phyloP scores from a whole-genome alignment of 2,113 vertebrate genomes.

The Macroglossus sobrinus region DNA sequence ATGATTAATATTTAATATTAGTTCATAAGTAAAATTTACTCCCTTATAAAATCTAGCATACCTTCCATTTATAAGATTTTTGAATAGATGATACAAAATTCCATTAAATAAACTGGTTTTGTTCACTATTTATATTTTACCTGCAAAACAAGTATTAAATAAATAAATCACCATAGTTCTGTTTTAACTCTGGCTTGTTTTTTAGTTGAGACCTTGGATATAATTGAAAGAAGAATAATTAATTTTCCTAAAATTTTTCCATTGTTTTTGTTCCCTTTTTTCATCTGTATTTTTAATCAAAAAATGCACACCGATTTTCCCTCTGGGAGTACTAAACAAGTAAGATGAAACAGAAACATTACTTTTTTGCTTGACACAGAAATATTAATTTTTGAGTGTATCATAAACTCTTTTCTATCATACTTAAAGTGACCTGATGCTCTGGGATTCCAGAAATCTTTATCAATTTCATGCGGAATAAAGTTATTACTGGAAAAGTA shows the following conservation, averaged over 20 bases:
- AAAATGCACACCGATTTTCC: background rate
- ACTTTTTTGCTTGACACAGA: background rate
- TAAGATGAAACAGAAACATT: background rate
- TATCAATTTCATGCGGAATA: background rate
- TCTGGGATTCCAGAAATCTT: background rate
- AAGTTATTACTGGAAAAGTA: constrained; percentile 5
- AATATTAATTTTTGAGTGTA: background rate
- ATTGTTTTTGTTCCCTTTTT: background rate
- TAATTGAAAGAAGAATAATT: constrained; percentile 7
- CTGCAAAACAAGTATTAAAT: background rate
- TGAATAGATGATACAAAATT: background rate
- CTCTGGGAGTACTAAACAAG: background rate
- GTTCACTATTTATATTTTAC: background rate
- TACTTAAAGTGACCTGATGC: background rate
- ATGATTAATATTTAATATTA: background rate
- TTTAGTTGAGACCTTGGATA: background rate
- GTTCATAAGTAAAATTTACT: background rate
- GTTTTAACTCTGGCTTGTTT: background rate
- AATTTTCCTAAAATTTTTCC: background rate
- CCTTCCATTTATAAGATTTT: background rate
- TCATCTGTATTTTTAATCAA: background rate
- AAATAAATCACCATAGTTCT: background rate
- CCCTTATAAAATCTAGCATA: background rate
- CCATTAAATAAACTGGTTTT: background rate
- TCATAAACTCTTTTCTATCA: background rate